Percentiles rank a stretch among this genome's conserved stretches.
Evolutionary conservation across 23 tunicate genomes (phyloP).

Genomic region (Corella eumyota): DNA sequence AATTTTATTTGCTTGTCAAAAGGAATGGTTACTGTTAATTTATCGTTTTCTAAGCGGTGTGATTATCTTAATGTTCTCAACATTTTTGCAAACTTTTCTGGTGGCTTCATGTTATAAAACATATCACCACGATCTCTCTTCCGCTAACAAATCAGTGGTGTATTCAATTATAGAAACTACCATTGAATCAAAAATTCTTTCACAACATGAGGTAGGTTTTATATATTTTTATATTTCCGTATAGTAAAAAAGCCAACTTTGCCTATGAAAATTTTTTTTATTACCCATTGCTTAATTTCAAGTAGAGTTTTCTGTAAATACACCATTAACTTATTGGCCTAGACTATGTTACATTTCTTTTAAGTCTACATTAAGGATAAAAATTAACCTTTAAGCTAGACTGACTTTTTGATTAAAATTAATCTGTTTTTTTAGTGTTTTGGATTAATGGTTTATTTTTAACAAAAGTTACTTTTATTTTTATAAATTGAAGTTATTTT

Average conservation of each 20-base stretch:
- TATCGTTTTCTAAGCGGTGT: constrained; percentile 8
- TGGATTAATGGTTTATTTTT: background rate
- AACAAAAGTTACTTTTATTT: background rate
- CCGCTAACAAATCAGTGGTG: constrained; percentile 7
- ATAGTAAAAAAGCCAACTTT: background rate
- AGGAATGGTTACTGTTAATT: constrained; percentile 10
- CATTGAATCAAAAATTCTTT: background rate
- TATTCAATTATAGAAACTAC: constrained; percentile 4
- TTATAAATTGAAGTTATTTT: constrained; percentile 1
- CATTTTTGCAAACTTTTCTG: constrained; percentile 6
- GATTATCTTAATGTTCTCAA: constrained; percentile 4
- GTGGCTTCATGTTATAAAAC: constrained; percentile 16
- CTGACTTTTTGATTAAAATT: background rate
- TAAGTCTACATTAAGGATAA: too few relatives aligned
- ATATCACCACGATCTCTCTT: background rate
- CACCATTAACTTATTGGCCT: too few relatives aligned
- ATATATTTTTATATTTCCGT: background rate
- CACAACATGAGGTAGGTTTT: constrained; percentile 1
- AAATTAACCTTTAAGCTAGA: too few relatives aligned
- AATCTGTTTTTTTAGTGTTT: background rate
- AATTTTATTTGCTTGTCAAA: constrained; percentile 2
- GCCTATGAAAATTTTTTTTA: too few relatives aligned
- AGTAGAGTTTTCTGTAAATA: too few relatives aligned
- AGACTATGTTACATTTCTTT: too few relatives aligned
- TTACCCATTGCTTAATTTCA: too few relatives aligned